Evolutionary conservation across 2,888 invertebrate genomes (phyloP), one percentile per base, ranked within the genome.

Genomic region (Isotomurus palustris): DNA sequence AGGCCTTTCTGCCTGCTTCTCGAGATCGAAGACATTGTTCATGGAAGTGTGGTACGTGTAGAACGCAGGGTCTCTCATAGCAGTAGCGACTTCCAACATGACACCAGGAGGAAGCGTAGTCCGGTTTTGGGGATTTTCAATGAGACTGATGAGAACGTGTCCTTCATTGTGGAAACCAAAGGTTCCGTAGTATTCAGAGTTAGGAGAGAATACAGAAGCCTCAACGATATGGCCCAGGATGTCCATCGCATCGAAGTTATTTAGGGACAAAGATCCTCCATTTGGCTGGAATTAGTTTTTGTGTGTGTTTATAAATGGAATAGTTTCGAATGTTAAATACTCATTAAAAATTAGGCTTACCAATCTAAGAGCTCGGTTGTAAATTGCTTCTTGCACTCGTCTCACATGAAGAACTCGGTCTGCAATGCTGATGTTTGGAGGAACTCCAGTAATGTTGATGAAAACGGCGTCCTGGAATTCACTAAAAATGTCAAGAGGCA

Each of bases 1-100:
- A 1, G 70, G 68, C 3, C 53, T 22, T 3, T 84, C 78, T 14
- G 83, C 83, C 60, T 78, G 78, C 76, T 90, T 90, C 76, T 84
- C 84, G 64, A 83, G 80, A 66, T 82, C 81, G 79, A 90, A 90
- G 32, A 91, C 77, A 67, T 87, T 85, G 71, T 90, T 87, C 21
- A 90, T 78, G 73, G 82, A 85, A 0, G 85, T 80, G 72, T 91
- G 91, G 87, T 87, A 89, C 73, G 86, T 83, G 77, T 90, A 91
- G 79, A 91, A 91, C 22, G 86, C 76, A 0, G 90, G 90, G 76
- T 91, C 91, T 1, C 90, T 80, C 89, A 90, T 89, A 0, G 90
- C 87, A 0, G 89, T 90, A 0, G 88, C 83, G 8, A 40, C 44
- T 19, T 44, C 44, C 5, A 44, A 6, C 44, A 44, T 44, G 22